Conservation (phyloP, 2,113 vertebrate genomes). For the Hemiprocne comata region DNA sequence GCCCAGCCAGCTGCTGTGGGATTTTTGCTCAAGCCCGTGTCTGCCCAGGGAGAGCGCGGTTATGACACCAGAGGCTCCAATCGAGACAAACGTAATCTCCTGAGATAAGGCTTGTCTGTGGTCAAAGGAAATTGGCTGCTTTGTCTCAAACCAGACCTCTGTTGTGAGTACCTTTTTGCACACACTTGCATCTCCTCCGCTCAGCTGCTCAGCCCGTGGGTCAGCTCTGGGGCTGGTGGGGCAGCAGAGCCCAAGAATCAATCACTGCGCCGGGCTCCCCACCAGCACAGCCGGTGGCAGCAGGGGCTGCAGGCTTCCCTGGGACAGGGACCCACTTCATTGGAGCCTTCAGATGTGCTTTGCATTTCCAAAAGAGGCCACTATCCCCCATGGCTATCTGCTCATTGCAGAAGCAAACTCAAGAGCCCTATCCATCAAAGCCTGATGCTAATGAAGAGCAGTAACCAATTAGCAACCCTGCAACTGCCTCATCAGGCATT, state of each 20-base stretch:
- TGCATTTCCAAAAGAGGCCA: neutral
- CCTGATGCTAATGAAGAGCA: neutral
- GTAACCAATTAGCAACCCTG: neutral
- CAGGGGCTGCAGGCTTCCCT: neutral
- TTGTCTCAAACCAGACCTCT: neutral
- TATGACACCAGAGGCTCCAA: slow-evolving; percentile 10
- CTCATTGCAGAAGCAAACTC: neutral
- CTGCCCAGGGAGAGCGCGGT: neutral
- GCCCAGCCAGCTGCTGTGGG: neutral
- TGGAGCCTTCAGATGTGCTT: neutral
- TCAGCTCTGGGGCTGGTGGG: neutral
- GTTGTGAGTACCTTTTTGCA: neutral
- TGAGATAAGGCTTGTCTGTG: neutral
- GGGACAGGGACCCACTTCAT: neutral
- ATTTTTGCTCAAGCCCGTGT: neutral
- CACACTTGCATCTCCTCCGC: neutral
- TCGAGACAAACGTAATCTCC: neutral
- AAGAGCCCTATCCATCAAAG: neutral
- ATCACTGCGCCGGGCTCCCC: neutral
- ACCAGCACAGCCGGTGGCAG: neutral
- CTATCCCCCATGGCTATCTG: neutral
- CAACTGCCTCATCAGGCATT: neutral
- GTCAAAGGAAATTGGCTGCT: slow-evolving; percentile 38
- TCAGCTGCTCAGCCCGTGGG: neutral
- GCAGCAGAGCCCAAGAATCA: neutral